phyloP scores from a whole-genome alignment of 2,797 vertebrate species.

The Halcyon chelicuti region DNA sequence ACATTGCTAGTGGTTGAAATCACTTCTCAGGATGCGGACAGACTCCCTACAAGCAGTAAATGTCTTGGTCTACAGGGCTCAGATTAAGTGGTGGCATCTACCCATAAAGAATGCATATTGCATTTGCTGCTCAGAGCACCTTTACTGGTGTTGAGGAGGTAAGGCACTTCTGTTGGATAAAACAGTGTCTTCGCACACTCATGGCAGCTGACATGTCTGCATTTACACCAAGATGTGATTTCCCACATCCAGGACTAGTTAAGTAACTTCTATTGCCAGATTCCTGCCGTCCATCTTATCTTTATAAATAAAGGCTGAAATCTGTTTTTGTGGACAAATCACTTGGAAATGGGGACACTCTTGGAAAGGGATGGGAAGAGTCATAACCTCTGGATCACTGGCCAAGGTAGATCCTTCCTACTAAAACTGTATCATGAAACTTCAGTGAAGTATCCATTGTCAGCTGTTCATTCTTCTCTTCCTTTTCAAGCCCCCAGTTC shows the following conservation, averaged over 20 bases:
- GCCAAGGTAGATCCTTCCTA: not conserved
- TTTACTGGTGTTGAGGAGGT: not conserved
- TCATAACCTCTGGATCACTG: not conserved
- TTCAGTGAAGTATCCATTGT: not conserved
- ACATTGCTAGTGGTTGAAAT: not conserved
- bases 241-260: not conserved
- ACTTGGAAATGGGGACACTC: rapidly evolving
- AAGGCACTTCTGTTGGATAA: not conserved
- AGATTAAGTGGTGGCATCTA: not conserved
- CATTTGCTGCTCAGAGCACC: not conserved
- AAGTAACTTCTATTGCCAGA: not conserved
- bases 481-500: not conserved
- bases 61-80: not conserved
- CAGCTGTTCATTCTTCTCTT: not conserved
- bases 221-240: not conserved
- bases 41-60: not conserved
- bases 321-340: not conserved
- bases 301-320: not conserved
- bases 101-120: not conserved
- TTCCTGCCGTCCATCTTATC: not conserved
- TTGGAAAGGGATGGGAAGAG: not conserved
- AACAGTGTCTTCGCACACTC: not conserved
- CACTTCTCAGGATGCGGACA: not conserved
- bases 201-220: not conserved
- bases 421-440: not conserved